Base-by-base conservation (phyloP, 2,113 vertebrate genomes). In the Grus americana region DNA sequence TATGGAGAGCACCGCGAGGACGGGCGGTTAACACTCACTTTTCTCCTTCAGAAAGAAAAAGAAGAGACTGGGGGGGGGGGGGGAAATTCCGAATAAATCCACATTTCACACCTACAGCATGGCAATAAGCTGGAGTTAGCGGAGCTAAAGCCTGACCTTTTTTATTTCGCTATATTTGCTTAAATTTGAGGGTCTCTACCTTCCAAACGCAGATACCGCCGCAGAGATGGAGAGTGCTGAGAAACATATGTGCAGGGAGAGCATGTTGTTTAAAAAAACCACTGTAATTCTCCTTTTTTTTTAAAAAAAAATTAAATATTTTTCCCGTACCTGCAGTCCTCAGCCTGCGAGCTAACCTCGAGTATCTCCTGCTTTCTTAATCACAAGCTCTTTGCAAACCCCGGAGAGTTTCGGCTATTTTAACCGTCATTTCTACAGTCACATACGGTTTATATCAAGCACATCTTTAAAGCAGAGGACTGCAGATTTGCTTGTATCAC, bases 371-470 rank as follows among this genome's bases (percentile, higher is more conserved):
- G 6, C 11, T 63, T 18, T 11, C 38, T 20, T 3, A 12, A 12
- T 5, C 72, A 4, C 57, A 4, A 8, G 8, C 55, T 57, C 17
- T n/a, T 19, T 40, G 8, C n/a, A 19, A 38, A n/a, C 24, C 63
- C 74, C 47, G 4, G n/a, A 30, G 54, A 40, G 5, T 36, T 46
- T 44, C 20, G 26, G 20, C 27, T 50, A 2, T 12, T 54, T 42
- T 20, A 22, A 10, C 50, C 32, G 17, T 26, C 78, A 5, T 38
- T 63, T 49, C 8, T 11, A 9, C 44, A 10, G 9, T 40, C 71
- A 46, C 95, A 92, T 79, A 59, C 65, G 76, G 80, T 91, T 96
- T 52, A 6, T 21, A 93, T 92, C 93, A 87, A 47, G 47, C 78
- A 49, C 83, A 76, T 80, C 90, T 83, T 84, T 67, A 10, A 19